Conservation (phyloP, 2,113 vertebrate species). For the Rhynchopsitta pachyrhyncha region DNA sequence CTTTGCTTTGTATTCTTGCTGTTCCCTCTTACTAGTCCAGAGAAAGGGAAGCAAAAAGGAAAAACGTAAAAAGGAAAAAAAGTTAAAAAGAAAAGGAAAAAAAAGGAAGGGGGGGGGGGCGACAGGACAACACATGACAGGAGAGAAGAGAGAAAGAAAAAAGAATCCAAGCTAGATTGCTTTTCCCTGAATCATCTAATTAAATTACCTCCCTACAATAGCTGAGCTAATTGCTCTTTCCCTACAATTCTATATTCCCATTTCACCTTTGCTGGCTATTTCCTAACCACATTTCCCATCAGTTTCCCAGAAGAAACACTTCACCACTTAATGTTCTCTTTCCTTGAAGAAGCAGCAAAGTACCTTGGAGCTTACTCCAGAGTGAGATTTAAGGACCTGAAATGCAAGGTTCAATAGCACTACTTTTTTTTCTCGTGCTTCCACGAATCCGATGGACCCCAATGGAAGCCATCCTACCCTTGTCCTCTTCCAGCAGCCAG, state of each 20-base stretch:
- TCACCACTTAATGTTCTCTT: not conserved
- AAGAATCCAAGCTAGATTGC: not conserved
- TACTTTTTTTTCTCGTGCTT: not conserved
- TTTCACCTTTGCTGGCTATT: slow-evolving; percentile 35
- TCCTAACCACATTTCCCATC: not conserved
- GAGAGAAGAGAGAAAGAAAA: rapidly evolving
- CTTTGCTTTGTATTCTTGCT: not conserved
- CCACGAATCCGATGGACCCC: not conserved
- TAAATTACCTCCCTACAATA: not conserved
- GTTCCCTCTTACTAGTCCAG: not conserved
- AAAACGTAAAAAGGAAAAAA: not conserved
- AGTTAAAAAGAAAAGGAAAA: not conserved
- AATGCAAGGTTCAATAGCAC: not conserved
- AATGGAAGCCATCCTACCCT: not conserved
- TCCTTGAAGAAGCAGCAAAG: not conserved
- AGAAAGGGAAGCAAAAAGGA: rapidly evolving
- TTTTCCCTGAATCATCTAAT: slow-evolving; percentile 11
- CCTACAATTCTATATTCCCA: not conserved
- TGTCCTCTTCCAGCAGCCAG: not conserved
- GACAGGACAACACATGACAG: not conserved
- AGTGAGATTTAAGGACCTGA: not conserved
- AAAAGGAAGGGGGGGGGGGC: not conserved
- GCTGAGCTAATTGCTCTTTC: slow-evolving; percentile 25
- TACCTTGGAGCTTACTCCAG: not conserved
- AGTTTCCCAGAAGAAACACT: slow-evolving; percentile 38